Conservation (phyloP, 2,797 vertebrate species). For the Characodon lateralis region DNA sequence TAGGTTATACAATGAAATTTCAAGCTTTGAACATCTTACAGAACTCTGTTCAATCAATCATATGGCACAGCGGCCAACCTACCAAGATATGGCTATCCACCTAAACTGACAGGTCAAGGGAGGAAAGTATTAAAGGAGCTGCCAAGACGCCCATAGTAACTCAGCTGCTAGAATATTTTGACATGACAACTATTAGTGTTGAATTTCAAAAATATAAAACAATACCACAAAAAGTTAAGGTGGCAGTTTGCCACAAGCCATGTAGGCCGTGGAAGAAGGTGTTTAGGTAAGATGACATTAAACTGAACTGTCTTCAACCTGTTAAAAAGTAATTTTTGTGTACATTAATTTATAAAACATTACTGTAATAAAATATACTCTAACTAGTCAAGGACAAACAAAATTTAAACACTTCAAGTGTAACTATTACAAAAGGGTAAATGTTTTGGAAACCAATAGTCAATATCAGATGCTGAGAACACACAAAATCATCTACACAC, state of each 20-base stretch:
- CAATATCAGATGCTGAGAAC: constrained; percentile 9
- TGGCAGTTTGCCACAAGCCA: not conserved
- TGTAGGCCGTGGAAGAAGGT: too few species aligned
- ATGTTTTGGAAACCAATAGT: not conserved
- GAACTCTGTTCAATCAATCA: too few species aligned
- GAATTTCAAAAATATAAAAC: too few species aligned
- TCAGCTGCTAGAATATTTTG: too few species aligned
- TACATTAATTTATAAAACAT: constrained; percentile 7
- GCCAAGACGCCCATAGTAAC: too few species aligned
- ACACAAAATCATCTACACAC: not conserved
- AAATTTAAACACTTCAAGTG: constrained; percentile 6
- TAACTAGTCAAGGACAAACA: not conserved
- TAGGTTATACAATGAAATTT: too few species aligned
- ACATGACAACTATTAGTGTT: too few species aligned
- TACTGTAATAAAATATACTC: constrained; percentile 4
- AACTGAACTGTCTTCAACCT: not conserved
- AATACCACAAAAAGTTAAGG: not conserved
- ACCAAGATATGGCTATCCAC: too few species aligned
- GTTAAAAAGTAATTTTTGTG: constrained; percentile 23
- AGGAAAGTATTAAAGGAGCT: too few species aligned
- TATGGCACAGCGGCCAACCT: too few species aligned
- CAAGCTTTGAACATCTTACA: too few species aligned
- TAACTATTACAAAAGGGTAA: not conserved
- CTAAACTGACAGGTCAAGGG: too few species aligned
- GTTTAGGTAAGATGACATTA: not conserved